Base-by-base conservation (phyloP, 1,140 invertebrate genomes). In the Papilio polytes region DNA sequence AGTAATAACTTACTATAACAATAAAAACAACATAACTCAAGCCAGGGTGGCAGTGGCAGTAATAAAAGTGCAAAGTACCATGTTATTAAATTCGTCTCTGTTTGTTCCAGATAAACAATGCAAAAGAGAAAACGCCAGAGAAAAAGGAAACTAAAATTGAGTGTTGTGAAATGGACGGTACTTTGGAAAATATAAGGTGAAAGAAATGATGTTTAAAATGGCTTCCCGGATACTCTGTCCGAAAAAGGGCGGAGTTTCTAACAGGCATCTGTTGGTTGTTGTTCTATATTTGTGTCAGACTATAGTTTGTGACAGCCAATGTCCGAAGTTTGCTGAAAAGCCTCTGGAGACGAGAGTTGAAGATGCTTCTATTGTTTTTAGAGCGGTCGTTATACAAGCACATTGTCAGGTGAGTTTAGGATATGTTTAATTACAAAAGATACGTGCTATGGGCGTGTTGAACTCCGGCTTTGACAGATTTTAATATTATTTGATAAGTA, bases 301-400 rank as follows among this genome's bases (percentile, higher is more conserved):
- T 80, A 93, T 94, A 90, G 91, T 94, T 88, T 94, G 94, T 91
- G 94, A 95, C 89, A 91, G 91, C 82, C 92, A 89, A 87, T 95
- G 94, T 85, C 94, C 94, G 26, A 95, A 94, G 91, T 94, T 88
- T 77, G 92, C 93, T 22, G 94, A 93, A 83, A 92, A 89, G 80
- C 94, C 92, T 41, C 85, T 95, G n/a, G 94, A 95, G 88, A 95
- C 94, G 59, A 84, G 94, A 81, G 92, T 95, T 76, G 92, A 93
- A 88, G 93, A 95, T 74, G 93, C 94, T 83, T 89, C 91, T 22
- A 94, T 94, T 88, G 93, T 94, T 85, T 95, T 95, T 89, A 91
- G 92, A 70, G 92, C 91, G 36, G 36, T 41, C 7, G 36, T 41
- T 41, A 41, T 41, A 41, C 36, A 41, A 41, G 36, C 36, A 8